Percentiles rank a stretch among this genome's conserved stretches.
These are phyloP conservation scores for Nycticorax nycticorax DNA, from an alignment of 2,113 vertebrate genomes.

Conservation along the genomic window DNA sequence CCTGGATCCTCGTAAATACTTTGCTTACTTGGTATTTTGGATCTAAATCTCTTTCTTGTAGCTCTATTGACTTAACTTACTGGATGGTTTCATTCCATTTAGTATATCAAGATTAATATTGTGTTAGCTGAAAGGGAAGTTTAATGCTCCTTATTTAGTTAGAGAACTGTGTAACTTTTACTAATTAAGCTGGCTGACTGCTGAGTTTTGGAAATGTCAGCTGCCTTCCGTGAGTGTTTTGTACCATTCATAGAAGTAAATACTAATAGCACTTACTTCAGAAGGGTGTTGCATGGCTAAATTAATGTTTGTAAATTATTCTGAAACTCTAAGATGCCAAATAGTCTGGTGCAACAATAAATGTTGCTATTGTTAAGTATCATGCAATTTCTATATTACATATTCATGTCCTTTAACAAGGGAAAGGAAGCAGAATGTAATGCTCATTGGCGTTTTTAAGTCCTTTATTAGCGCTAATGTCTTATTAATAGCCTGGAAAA, in stretches of 20 bases:
- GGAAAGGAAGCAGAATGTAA: neutral
- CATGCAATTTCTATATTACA: neutral
- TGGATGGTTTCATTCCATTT: neutral
- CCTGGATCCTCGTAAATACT: neutral
- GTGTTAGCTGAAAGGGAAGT: neutral
- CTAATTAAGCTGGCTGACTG: neutral
- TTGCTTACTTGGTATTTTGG: neutral
- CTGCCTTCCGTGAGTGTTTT: neutral
- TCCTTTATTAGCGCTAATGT: neutral
- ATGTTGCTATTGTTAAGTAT: neutral
- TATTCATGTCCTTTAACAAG: neutral
- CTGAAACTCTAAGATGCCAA: neutral
- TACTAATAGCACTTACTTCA: neutral
- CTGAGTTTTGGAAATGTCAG: neutral
- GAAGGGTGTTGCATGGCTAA: neutral
- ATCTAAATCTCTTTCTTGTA: neutral
- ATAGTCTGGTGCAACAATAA: neutral
- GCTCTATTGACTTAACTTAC: neutral
- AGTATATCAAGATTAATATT: neutral
- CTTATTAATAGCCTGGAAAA: constrained; percentile 40
- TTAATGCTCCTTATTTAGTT: neutral
- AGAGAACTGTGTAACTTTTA: neutral
- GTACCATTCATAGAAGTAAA: neutral
- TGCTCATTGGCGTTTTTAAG: neutral
- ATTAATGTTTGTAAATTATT: neutral